These are phyloP conservation scores for Uromys caudimaculatus DNA, from an alignment of 2,797 vertebrate species.

Conservation along the genomic window DNA sequence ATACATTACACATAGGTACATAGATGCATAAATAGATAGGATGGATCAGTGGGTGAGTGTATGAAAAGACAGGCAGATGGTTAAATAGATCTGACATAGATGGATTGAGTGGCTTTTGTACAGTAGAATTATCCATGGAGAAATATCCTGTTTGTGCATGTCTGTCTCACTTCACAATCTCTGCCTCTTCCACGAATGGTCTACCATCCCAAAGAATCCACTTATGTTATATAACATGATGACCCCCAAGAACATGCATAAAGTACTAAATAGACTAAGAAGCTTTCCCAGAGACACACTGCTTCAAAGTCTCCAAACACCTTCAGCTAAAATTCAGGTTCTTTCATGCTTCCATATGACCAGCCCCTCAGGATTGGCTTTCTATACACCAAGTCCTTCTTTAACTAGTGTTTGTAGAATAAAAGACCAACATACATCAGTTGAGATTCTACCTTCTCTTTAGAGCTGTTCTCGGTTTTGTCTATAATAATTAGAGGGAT, in stretches of 20 bases:
- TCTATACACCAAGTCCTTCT: not conserved
- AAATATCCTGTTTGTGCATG: not conserved
- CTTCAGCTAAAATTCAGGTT: not conserved
- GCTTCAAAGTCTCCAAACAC: not conserved
- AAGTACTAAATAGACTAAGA: not conserved
- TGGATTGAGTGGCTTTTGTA: not conserved
- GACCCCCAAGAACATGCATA: not conserved
- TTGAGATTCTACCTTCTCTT: not conserved
- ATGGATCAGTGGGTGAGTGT: not conserved
- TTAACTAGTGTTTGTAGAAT: not conserved
- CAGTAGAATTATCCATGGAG: not conserved
- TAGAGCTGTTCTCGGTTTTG: not conserved
- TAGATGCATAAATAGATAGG: not conserved
- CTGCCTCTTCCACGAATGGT: not conserved
- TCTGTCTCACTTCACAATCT: not conserved
- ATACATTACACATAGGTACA: not conserved
- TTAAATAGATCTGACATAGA: not conserved
- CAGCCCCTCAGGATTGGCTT: not conserved
- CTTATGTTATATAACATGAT: not conserved
- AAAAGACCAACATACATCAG: not conserved
- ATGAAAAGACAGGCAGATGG: not conserved
- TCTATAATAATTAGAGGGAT: not conserved
- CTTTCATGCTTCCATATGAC: not conserved
- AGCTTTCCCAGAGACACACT: not conserved
- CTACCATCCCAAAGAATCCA: not conserved